Conservation (phyloP, 2,888 invertebrate genomes). For the Monopis laevigella region DNA sequence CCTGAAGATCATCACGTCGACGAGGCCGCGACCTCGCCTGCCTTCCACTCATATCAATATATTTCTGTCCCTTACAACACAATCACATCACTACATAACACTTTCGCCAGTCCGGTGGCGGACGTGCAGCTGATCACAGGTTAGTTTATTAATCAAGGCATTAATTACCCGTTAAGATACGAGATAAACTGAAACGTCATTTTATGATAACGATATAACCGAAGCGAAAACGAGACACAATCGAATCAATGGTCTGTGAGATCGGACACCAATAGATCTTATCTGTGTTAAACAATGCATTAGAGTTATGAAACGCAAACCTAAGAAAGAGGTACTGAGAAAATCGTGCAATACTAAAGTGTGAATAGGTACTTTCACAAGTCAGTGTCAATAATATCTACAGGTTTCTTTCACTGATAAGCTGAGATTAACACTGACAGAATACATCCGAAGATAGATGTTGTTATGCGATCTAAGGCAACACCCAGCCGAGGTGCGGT, state of each 20-base stretch:
- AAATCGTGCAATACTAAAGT: no score
- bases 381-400: slow-evolving; percentile 2
- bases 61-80: slow-evolving; percentile 11
- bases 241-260: no score
- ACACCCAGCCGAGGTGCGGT: no score
- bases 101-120: slow-evolving; percentile 27
- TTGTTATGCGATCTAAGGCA: no score
- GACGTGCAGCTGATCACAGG: slow-evolving; percentile 40
- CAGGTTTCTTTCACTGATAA: slow-evolving; percentile 3
- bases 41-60: slow-evolving; percentile 40
- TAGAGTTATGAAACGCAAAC: no score
- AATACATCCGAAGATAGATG: not conserved
- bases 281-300: no score
- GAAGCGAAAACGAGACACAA: no score
- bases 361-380: slow-evolving; percentile 5
- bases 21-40: slow-evolving; percentile 43
- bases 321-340: no score
- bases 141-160: slow-evolving; percentile 31
- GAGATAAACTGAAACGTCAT: slow-evolving; percentile 50
- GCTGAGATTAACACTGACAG: slow-evolving; percentile 2
- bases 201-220: slow-evolving; percentile 18
- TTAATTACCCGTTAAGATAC: slow-evolving; percentile 44
- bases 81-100: slow-evolving; percentile 32
- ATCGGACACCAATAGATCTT: no score
- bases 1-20: slow-evolving; percentile 49